A percentile compares a stretch with the other conserved stretches of the same genome.
These are phyloP conservation scores for Melanotaenia pygmaea DNA, from an alignment of 2,797 vertebrate genomes.

Conservation along the genomic window DNA sequence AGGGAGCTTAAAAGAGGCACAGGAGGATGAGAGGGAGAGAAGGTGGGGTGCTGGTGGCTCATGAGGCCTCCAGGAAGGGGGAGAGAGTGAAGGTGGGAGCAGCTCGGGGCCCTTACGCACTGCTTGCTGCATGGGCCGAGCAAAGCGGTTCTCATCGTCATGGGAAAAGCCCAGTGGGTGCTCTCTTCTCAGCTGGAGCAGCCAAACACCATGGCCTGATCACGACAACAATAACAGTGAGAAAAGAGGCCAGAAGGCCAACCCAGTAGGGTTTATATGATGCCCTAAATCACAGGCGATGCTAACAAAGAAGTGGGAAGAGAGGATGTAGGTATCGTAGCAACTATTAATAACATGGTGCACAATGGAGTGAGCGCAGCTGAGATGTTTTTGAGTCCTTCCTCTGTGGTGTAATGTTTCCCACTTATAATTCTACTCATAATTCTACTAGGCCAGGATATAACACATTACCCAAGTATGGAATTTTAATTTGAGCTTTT, in stretches of 20 bases:
- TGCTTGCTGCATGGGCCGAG: conserved; percentile 67
- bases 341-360: conserved; percentile 72
- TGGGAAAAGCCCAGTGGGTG: conserved; percentile 77
- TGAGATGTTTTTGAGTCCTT: conserved; percentile 28
- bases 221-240: conserved; percentile 68
- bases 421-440: conserved; percentile 19
- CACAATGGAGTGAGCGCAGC: conserved; percentile 47
- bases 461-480: conserved; percentile 20
- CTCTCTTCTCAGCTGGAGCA: conserved; percentile 73
- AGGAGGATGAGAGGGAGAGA: conserved; percentile 22
- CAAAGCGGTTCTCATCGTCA: conserved; percentile 67
- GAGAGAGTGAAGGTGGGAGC: conserved; percentile 54
- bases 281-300: conserved; percentile 68
- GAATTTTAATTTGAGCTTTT: conserved; percentile 57
- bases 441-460: neutral
- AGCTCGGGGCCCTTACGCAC: conserved; percentile 61
- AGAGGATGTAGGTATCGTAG: conserved; percentile 75
- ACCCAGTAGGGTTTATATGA: conserved; percentile 73
- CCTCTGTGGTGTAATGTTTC: conserved; percentile 19
- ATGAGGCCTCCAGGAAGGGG: conserved; percentile 61
- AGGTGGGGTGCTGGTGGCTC: conserved; percentile 20
- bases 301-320: conserved; percentile 63
- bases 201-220: conserved; percentile 70
- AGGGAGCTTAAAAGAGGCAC: conserved; percentile 64
- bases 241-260: conserved; percentile 60